Evolutionary conservation across 2,888 invertebrate species (phyloP).

Genomic region (Ametastegia equiseti): DNA sequence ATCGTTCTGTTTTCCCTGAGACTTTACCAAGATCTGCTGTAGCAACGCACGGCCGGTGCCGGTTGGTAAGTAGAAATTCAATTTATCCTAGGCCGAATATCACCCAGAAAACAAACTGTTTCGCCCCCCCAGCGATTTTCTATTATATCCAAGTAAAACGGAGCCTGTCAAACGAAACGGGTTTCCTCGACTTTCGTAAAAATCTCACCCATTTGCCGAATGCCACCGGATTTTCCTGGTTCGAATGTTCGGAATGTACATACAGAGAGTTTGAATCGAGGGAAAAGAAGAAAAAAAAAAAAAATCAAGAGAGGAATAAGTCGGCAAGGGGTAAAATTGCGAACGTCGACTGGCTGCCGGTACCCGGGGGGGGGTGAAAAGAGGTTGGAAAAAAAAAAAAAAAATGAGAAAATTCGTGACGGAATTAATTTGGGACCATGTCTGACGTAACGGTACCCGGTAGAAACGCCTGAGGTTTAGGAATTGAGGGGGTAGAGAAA

Average conservation of each 20-base stretch:
- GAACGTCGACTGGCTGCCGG: neutral
- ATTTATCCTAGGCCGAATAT: neutral
- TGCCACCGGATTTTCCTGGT: too few species aligned
- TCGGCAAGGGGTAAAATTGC: neutral
- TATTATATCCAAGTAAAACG: too few species aligned
- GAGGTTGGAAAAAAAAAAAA: neutral
- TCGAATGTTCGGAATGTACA: too few species aligned
- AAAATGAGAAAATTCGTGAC: neutral
- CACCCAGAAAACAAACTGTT: neutral
- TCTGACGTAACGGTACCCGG: neutral
- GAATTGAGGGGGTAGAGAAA: neutral
- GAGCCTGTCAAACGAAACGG: too few species aligned
- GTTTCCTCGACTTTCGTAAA: neutral
- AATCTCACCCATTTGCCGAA: too few species aligned
- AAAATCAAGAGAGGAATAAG: too few species aligned
- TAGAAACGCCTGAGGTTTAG: neutral
- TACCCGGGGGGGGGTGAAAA: neutral
- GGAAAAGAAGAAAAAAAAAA: too few species aligned
- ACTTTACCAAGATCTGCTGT: too few species aligned
- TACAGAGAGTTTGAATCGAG: too few species aligned
- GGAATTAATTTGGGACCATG: conserved; percentile 15
- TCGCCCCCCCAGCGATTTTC: neutral
- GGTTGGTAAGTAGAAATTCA: neutral
- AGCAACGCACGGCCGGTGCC: too few species aligned
- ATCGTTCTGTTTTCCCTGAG: too few species aligned